Base-by-base conservation (phyloP, 2,113 vertebrate genomes). In the Tonatia bakeri region DNA sequence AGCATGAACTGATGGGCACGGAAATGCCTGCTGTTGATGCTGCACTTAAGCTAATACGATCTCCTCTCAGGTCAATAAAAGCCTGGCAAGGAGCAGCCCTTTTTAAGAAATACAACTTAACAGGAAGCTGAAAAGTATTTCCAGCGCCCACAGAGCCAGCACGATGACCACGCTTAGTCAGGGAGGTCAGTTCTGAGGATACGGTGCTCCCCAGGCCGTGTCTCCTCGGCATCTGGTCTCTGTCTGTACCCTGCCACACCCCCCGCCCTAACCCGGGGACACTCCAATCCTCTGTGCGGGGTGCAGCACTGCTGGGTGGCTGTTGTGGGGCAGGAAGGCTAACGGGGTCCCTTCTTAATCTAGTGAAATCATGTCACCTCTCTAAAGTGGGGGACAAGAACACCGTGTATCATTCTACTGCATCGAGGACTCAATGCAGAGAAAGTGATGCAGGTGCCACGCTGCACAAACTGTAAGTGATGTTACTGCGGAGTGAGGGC, bases 381-480 rank as follows among this genome's bases (percentile, higher is more conserved):
- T 79, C 64, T 12, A 45, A 72, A 19, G 33, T 4, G 1, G 11
- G 13, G 36, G 43, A 19, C 17, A 31, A 15, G 40, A 65, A 61
- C 19, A n/a, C 17, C 1, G n/a, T 5, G 11, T 7, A 7, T 16
- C 10, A 3, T 36, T 11, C 43, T 2, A 52, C 38, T 45, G 14
- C 24, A 52, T 7, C 15, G 4, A 0, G 0, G 9, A 64, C 54
- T 70, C 43, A 31, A 6, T 0, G 13, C 1, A 9, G 72, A 54
- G 52, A 61, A 33, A 38, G n/a, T 3, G 7, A 0, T 19, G 19
- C 1, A 43, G 17, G 47, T 0, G 17, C 4, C 6, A 7, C 4
- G 3, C 65, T 5, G 4, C 0, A 22, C 28, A 45, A 33, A 54
- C 10, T 5, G 13, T 36, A 38, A 20, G 79, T 1, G 1, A 20